A percentile compares a stretch with the other conserved stretches of the same genome.
Evolutionary conservation across 2,888 invertebrate species (phyloP).

Genomic region (Escarpia spicata): DNA sequence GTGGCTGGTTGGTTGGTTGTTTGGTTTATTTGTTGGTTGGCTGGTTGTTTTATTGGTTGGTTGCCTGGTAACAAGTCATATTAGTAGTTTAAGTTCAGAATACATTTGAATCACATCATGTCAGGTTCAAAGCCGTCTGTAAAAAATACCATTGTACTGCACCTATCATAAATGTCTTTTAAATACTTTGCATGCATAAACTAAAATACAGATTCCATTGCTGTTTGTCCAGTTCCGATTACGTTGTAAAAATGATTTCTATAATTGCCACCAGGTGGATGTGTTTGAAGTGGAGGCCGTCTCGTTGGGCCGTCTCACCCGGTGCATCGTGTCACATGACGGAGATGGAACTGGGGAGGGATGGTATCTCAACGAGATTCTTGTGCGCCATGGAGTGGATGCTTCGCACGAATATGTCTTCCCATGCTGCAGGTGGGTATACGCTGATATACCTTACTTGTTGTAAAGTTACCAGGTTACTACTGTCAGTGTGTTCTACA

Average conservation of each 20-base stretch:
- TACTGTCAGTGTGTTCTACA: no score
- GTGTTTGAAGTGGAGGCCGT: constrained; percentile 62
- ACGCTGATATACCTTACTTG: background rate
- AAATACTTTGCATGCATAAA: no score
- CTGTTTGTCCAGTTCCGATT: background rate
- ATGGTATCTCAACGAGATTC: constrained; percentile 56
- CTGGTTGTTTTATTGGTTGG: no score
- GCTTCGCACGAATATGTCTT: constrained; percentile 52
- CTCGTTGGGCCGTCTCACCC: constrained; percentile 53
- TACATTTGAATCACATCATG: no score
- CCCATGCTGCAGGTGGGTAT: constrained; percentile 46
- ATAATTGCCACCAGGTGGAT: constrained; percentile 50
- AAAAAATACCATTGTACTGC: no score
- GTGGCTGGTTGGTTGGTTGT: no score
- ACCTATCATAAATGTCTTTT: no score
- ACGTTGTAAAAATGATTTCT: background rate
- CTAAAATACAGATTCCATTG: background rate
- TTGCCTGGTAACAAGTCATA: no score
- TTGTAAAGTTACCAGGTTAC: no score
- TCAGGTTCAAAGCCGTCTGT: no score
- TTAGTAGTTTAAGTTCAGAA: no score
- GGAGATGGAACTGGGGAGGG: constrained; percentile 56
- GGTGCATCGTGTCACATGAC: constrained; percentile 60
- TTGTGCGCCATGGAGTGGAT: constrained; percentile 50
- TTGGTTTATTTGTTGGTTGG: no score